A percentile compares a stretch with the other conserved stretches of the same genome.
phyloP scores from a whole-genome alignment of 2,797 vertebrate species.

The Zenarchopterus dispar region DNA sequence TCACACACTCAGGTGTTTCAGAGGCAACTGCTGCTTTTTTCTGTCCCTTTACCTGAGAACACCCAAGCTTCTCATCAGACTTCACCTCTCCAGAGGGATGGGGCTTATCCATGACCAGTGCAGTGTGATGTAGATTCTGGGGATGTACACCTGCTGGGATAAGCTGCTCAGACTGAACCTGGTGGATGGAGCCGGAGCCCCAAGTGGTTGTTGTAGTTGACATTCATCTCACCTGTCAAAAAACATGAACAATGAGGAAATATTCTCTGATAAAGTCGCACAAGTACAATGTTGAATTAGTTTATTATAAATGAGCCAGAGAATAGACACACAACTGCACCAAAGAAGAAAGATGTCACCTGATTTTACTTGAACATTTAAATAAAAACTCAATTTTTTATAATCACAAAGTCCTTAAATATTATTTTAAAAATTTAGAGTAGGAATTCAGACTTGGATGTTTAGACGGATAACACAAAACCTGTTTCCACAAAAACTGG shows the following conservation, averaged over 20 bases:
- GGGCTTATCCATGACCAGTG: background rate
- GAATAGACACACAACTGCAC: background rate
- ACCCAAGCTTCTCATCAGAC: constrained; percentile 6
- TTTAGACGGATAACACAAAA: too few species aligned
- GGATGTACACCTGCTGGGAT: background rate
- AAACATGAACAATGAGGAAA: too few species aligned
- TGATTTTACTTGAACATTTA: too few species aligned
- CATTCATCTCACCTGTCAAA: background rate
- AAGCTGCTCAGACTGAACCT: background rate
- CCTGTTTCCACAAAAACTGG: too few species aligned
- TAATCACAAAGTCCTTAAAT: background rate
- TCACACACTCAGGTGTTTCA: constrained; percentile 26
- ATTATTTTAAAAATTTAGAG: background rate
- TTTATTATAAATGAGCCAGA: too few species aligned
- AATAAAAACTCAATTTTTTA: background rate
- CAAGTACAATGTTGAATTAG: too few species aligned
- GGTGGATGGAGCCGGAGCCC: background rate
- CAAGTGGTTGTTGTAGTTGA: background rate
- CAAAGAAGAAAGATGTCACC: background rate
- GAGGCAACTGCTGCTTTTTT: background rate
- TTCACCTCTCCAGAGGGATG: background rate
- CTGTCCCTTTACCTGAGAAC: background rate
- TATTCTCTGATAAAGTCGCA: too few species aligned
- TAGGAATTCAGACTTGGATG: too few species aligned
- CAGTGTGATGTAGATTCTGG: background rate